Evolutionary conservation across 2,797 vertebrate genomes (phyloP), one percentile per base, ranked within the genome.

Genomic region (Emydoidea blandingii): DNA sequence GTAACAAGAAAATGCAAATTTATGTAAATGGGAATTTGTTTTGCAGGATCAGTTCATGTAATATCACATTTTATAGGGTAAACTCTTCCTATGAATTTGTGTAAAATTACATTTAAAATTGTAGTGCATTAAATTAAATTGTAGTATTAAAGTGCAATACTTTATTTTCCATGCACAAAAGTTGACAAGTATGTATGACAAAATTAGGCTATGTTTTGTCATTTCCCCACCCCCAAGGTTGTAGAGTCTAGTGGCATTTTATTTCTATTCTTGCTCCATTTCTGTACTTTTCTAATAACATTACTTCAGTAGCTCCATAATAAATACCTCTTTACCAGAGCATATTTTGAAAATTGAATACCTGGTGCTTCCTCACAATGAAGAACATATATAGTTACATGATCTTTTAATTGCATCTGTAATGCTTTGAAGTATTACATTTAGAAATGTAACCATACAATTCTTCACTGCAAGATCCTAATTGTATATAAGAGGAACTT

Each of bases 141-240:
- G 44, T 44, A 44, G 5, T 44, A 44, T 44, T 44, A 44, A 44
- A 44, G 44, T 91, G 52, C 86, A 89, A 53, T 54, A 85, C 88
- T 94, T 89, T 86, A 90, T 86, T 82, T 79, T 72, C 83, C 59
- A 88, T 78, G 68, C 15, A 87, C 89, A 91, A 87, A 10, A 84
- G 81, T 23, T 84, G 74, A 91, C 86, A 87, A 92, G 90, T 89
- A 95, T 90, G 37, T 83, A 91, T 68, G 82, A 62, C 47, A 92
- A 87, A 92, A 94, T 86, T 89, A 89, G 72, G 21, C 23, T 89
- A 18, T 74, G 12, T 86, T 79, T 8, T 91, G 23, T 78, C 54
- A 72, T 53, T 84, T 91, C 34, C 81, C 52, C 59, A 56, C 81
- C 52, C 27, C 89, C 87, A 85, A 87, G 6, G 5, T 87, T 85